Conservation (phyloP, 2,888 invertebrate genomes). For the Agrenia bidenticulata region DNA sequence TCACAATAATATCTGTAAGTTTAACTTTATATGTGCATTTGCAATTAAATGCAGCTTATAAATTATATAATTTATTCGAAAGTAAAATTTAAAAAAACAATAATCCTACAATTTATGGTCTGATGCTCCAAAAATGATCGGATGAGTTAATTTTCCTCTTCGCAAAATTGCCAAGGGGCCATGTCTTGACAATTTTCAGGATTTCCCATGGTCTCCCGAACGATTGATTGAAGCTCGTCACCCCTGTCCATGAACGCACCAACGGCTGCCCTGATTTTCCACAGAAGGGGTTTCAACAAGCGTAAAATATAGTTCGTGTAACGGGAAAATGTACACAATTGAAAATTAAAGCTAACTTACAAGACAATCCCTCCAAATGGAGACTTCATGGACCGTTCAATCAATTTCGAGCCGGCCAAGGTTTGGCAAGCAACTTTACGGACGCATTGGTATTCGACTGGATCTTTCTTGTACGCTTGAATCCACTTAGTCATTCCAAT, state of each 20-base stretch:
- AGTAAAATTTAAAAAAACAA: too few species aligned
- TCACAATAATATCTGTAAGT: too few species aligned
- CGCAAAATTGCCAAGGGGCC: slow-evolving; percentile 37
- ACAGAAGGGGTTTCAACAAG: too few species aligned
- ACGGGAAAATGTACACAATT: not conserved
- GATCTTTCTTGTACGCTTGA: slow-evolving; percentile 49
- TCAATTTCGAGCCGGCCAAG: slow-evolving; percentile 39
- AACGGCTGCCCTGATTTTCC: slow-evolving; percentile 33
- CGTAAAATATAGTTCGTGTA: too few species aligned
- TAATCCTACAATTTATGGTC: too few species aligned
- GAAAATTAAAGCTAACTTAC: slow-evolving; percentile 31
- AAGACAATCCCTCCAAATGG: slow-evolving; percentile 41
- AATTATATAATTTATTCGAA: too few species aligned
- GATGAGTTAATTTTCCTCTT: slow-evolving; percentile 18
- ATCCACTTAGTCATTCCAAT: slow-evolving; percentile 41
- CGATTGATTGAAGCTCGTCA: slow-evolving; percentile 38
- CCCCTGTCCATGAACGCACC: slow-evolving; percentile 42
- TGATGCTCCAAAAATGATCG: not conserved
- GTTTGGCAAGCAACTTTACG: slow-evolving; percentile 49
- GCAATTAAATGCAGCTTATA: too few species aligned
- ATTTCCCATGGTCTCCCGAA: slow-evolving; percentile 44
- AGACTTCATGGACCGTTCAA: slow-evolving; percentile 41
- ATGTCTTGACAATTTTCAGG: slow-evolving; percentile 45
- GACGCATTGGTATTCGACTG: slow-evolving; percentile 47
- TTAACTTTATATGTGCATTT: too few species aligned